A percentile compares a stretch with the other conserved stretches of the same genome.
phyloP scores from a whole-genome alignment of 53 echinoderm and acorn worm genomes.

The Holothuria scabra region DNA sequence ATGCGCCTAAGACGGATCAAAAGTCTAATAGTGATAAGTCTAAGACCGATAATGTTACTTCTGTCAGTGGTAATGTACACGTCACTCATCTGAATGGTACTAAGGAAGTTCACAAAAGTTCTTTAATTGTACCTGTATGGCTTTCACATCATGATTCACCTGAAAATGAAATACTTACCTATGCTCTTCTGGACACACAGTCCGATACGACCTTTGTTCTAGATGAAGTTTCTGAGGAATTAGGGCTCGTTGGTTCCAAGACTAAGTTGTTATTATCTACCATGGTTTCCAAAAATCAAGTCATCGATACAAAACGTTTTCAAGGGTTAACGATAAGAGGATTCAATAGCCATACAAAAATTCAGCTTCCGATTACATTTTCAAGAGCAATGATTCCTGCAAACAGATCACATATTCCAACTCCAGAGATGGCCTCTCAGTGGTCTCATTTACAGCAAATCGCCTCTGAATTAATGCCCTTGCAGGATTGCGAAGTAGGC shows the following conservation, averaged over 20 bases:
- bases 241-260: neutral
- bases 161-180: neutral
- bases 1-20: too few species aligned
- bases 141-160: neutral
- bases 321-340: neutral
- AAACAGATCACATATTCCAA: neutral
- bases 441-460: slow-evolving; percentile 1
- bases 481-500: slow-evolving; percentile 59
- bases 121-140: slow-evolving; percentile 5
- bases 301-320: slow-evolving; percentile 2
- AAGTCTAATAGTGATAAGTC: too few species aligned
- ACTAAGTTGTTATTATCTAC: neutral
- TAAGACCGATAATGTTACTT: too few species aligned
- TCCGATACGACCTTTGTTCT: slow-evolving; percentile 8
- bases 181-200: neutral
- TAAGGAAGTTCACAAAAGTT: too few species aligned
- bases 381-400: slow-evolving; percentile 6
- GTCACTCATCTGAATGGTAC: neutral
- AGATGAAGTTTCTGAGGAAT: neutral
- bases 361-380: neutral
- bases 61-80: neutral
- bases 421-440: neutral
- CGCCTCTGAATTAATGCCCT: neutral
- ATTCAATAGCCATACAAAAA: neutral
- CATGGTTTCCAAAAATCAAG: too few species aligned